Evolutionary conservation across 2,797 vertebrate species (phyloP).

Genomic region (Mus caroli): DNA sequence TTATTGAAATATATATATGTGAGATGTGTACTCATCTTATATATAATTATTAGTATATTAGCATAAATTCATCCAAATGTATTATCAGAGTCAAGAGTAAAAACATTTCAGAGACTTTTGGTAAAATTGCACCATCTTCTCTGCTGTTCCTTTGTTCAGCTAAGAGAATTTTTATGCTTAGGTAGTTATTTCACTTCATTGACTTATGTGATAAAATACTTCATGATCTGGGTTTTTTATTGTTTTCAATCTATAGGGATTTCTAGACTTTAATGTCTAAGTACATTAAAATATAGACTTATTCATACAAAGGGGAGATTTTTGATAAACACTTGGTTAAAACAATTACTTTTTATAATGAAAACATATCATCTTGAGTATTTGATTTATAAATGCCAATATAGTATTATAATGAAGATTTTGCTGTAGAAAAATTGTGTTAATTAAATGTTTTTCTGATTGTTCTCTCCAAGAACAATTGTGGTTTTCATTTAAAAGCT

Average conservation of each 20-base stretch:
- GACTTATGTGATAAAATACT: background rate
- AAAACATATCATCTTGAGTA: slow-evolving; percentile 32
- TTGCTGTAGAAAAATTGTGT: background rate
- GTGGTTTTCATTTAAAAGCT: background rate
- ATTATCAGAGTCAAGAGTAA: background rate
- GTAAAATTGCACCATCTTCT: background rate
- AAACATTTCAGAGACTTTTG: slow-evolving; percentile 40
- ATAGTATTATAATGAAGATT: background rate
- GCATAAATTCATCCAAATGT: background rate
- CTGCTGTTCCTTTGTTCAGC: background rate
- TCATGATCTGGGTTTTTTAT: background rate
- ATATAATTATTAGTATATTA: background rate
- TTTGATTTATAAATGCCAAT: slow-evolving; percentile 5
- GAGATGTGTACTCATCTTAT: background rate
- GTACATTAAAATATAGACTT: slow-evolving; percentile 19
- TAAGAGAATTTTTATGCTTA: background rate
- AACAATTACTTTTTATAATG: slow-evolving; percentile 16
- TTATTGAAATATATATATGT: background rate
- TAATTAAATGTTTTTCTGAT: slow-evolving; percentile 32
- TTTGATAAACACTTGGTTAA: slow-evolving; percentile 32
- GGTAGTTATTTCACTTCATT: slow-evolving; percentile 1
- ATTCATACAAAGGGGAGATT: background rate
- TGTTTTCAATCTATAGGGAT: background rate
- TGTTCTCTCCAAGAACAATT: background rate
- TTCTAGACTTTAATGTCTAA: background rate